Evolutionary conservation across 2,888 invertebrate genomes (phyloP).

Genomic region (Catonia carolina): DNA sequence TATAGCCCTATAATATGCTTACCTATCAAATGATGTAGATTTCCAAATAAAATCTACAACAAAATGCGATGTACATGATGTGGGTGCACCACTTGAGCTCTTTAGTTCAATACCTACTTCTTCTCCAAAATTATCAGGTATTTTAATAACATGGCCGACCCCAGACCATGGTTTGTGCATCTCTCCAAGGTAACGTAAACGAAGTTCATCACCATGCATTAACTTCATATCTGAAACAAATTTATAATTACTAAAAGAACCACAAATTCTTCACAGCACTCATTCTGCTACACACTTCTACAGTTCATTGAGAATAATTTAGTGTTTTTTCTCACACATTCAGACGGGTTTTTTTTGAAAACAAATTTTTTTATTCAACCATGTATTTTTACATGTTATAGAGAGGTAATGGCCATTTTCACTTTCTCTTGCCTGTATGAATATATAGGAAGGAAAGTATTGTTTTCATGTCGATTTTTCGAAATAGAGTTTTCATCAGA

Average conservation of each 20-base stretch:
- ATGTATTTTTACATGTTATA: no score
- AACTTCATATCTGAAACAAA: conserved; percentile 76
- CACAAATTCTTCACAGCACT: no score
- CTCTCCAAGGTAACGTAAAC: conserved; percentile 88
- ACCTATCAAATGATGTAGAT: conserved; percentile 95
- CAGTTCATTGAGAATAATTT: background rate
- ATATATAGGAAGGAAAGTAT: no score
- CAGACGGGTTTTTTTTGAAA: background rate
- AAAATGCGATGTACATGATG: conserved; percentile 91
- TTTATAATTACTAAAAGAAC: background rate
- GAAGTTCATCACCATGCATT: conserved; percentile 97
- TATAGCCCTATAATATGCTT: no score
- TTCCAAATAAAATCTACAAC: conserved; percentile 99
- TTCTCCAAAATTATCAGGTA: conserved; percentile 93
- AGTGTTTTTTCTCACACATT: background rate
- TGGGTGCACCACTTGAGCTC: conserved; percentile 83
- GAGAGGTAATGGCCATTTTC: no score
- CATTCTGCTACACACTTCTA: no score
- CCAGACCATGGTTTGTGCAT: conserved; percentile 94
- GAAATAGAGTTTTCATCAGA: no score
- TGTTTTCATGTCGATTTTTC: no score
- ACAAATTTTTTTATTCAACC: background rate
- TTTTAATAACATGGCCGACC: conserved; percentile 95
- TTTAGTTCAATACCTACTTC: conserved; percentile 97
- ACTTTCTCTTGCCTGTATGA: no score